Evolutionary conservation across 2,113 vertebrate species (phyloP), one percentile per base, ranked within the genome.

Genomic region (Hyla sarda): DNA sequence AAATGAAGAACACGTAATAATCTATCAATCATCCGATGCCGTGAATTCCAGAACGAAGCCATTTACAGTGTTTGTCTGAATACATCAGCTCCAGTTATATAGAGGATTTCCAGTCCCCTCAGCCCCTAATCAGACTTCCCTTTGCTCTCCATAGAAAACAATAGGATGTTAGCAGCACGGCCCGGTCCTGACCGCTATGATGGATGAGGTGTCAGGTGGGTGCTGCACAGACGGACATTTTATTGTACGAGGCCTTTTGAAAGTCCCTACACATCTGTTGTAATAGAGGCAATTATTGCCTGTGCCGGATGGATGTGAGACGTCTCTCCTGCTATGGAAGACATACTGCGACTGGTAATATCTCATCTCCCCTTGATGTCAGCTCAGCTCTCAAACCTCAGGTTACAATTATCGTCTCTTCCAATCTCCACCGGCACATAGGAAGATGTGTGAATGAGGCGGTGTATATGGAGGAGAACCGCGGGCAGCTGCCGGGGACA

Each of bases 251-350:
- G 62, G 80, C 47, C 80, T 69, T 69, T 69, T 25, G 80, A 82
- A 23, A 69, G 60, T 82, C 81, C 65, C 62, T 50, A 7, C 56
- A 65, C 79, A 82, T 82, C 58, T 82, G 58, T 21, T 82, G 45
- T 82, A 25, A 82, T 82, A 21, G 79, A 81, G 34, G 56, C 56
- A 81, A 81, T 81, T 81, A 81, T 60, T 23, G 78, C 32, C 56
- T 16, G 37, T 32, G 41, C 41, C n/a, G 72, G n/a, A 2, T 77
- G 47, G 17, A 77, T 77, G 75, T 77, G 75, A 77, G 75, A 77
- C 17, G 48, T 54, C 28, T 52, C 47, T 77, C 47, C 50, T n/a
- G 47, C 47, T 74, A 71, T 41, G 34, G 67, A 71, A 71, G 67
- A 37, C 67, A 71, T 71, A 71, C 67, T 41, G 67, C 7, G 67